Evolutionary conservation across 2,797 vertebrate species (phyloP).

Genomic region (Lagodon rhomboides): DNA sequence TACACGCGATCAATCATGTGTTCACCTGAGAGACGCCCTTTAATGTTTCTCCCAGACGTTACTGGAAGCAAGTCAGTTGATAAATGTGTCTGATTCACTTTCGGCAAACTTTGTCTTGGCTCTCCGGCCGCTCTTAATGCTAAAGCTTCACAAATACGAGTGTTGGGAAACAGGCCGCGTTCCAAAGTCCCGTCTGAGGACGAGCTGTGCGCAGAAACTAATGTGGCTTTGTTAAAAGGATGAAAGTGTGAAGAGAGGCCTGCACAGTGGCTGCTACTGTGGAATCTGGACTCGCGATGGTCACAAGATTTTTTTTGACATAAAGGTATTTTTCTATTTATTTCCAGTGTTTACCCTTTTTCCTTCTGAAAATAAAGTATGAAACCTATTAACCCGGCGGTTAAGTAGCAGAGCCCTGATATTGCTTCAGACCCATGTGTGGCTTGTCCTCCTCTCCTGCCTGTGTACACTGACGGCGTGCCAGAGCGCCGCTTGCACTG

Average conservation of each 20-base stretch:
- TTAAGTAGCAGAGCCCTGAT: constrained; percentile 56
- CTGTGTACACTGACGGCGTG: constrained; percentile 69
- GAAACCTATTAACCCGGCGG: constrained; percentile 64
- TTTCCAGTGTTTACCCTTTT: constrained; percentile 65
- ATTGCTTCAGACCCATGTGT: constrained; percentile 63
- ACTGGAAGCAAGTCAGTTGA: too few species aligned
- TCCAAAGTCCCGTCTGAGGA: background rate
- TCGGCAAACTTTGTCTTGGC: background rate
- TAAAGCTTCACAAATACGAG: background rate
- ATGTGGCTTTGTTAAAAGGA: background rate
- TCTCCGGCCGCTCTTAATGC: background rate
- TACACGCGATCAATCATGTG: background rate
- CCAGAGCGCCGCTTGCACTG: constrained; percentile 59
- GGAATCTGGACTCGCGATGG: constrained; percentile 19
- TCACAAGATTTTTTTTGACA: constrained; percentile 16
- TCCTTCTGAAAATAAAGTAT: constrained; percentile 66
- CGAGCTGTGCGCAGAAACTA: background rate
- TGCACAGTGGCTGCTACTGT: constrained; percentile 43
- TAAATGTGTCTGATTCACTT: background rate
- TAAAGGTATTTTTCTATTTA: constrained; percentile 68
- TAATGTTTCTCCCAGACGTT: background rate
- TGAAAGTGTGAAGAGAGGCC: constrained; percentile 4
- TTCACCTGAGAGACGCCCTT: background rate
- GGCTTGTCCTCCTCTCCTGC: constrained; percentile 57
- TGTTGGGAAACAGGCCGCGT: background rate